These are phyloP conservation scores for Bombylius discolor DNA, from an alignment of 2,888 invertebrate species.

Conservation along the genomic window DNA sequence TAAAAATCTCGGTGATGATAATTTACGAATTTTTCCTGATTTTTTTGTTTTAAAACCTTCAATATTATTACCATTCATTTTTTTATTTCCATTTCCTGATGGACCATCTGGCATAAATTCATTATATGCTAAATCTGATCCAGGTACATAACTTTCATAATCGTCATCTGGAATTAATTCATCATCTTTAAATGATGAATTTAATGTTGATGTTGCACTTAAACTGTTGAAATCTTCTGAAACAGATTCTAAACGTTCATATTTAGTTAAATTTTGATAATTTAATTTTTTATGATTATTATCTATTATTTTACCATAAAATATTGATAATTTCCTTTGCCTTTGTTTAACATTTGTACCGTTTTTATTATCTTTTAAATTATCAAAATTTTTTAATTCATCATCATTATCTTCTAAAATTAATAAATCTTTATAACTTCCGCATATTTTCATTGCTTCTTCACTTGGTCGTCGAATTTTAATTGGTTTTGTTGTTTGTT, in stretches of 20 bases:
- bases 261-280: slow-evolving; percentile 33
- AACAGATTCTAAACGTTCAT: slow-evolving; percentile 38
- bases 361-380: slow-evolving; percentile 17
- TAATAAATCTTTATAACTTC: slow-evolving; percentile 46
- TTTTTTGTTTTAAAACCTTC: slow-evolving; percentile 24
- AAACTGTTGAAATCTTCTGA: slow-evolving; percentile 25
- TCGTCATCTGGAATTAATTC: slow-evolving; percentile 44
- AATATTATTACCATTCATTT: not conserved
- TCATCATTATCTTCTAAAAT: slow-evolving; percentile 41
- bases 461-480: slow-evolving; percentile 61
- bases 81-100: slow-evolving; percentile 24
- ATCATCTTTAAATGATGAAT: slow-evolving; percentile 33
- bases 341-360: slow-evolving; percentile 11
- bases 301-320: slow-evolving; percentile 27
- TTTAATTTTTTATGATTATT: slow-evolving; percentile 12
- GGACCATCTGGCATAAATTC: slow-evolving; percentile 36
- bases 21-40: slow-evolving; percentile 40
- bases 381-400: slow-evolving; percentile 1
- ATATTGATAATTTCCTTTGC: slow-evolving; percentile 32
- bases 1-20: slow-evolving; percentile 48
- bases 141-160: slow-evolving; percentile 40
- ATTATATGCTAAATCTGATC: slow-evolving; percentile 36
- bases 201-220: not conserved
- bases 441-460: slow-evolving; percentile 49
- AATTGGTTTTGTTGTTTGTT: slow-evolving; percentile 39